Base-by-base conservation (phyloP, 2,113 vertebrate genomes). In the Seriola dumerili region DNA sequence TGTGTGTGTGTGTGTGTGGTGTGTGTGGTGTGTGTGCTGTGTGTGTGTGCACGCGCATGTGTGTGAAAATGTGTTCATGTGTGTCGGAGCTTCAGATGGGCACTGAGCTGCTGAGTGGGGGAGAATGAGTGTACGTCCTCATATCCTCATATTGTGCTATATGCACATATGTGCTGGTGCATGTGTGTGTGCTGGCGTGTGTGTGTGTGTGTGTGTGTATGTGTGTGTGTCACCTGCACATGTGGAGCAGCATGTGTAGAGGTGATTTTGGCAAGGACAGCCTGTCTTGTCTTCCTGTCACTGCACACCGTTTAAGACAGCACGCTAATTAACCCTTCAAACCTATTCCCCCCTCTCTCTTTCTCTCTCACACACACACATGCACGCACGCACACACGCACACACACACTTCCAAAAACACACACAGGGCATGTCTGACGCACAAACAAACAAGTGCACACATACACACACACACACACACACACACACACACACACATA, bases 311-410 rank as follows among this genome's bases (percentile, higher is more conserved):
- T 91, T 92, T 83, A 92, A 94, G 93, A 94, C 90, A 89, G 89
- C 82, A 62, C 54, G 46, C 87, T 93, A 94, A 93, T 93, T 93
- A 93, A 94, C 91, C 91, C 93, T 90, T 93, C 91, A 94, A 91
- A 93, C 75, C 87, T 83, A 82, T 73, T 72, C 78, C 82, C 65
- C 64, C 38, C 44, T 57, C 66, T 25, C 64, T 1, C 67, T 25
- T 54, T 1, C 75, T n/a, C 40, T 42, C 2, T 42, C 50, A 46
- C 66, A 7, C 50, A 40, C 55, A 4, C 50, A 40, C 69, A 19
- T 2, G 25, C 25, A 25, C 25, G 25, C 25, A 29, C 29, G 2
- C 67, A 19, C 69, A 46, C 66, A 10, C 42, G 34, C 55, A 8
- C 67, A n/a, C 69, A 8, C 59, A 44, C 81, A 40, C 66, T 13